Base-by-base conservation (phyloP, 2,888 invertebrate species). In the Chloromyia formosa region DNA sequence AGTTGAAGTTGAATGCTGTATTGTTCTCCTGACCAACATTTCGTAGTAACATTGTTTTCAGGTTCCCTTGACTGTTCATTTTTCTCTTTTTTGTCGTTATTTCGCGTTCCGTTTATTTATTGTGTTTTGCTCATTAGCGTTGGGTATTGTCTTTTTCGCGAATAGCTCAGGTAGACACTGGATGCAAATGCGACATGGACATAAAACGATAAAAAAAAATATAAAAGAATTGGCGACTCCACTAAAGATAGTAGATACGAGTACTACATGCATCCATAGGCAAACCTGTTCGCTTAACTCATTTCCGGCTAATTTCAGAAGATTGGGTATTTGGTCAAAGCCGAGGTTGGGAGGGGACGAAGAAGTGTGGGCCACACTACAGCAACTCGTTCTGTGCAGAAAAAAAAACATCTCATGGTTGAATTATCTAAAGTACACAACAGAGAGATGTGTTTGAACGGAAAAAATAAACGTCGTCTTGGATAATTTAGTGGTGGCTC, bases 21-120 rank as follows among this genome's bases (percentile, higher is more conserved):
- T 56, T 56, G 56, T 56, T 56, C 56, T 56, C 18, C 22, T 56
- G 56, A 56, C 56, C 56, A 56, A 56, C 56, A 56, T 56, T 56
- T 10, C 12, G 49, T n/a, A 3, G 49, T 49, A 49, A 49, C 14
- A 49, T 5, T 7, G 49, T 12, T 2, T 10, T 7, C 16, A n/a
- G 12, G 16, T 49, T n/a, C 49, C 49, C 49, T 49, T 35, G 27
- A 35, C 27, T 35, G 4, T 1, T 2, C 5, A 3, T 2, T 49
- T 49, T 12, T 3, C 2, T 12, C 3, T 3, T 3, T 49, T n/a
- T 49, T 49, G 2, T 1, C 10, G 49, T n/a, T 49, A 10, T 49
- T 49, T 49, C 4, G 49, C 27, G 27, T 35, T 35, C 27, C 27
- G 27, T 35, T 35, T 35, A 35, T 7, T 2, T 35, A 35, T 35